Percentiles rank a stretch among this genome's conserved stretches.
Conservation (phyloP, 2,888 invertebrate species). For the Pediacus dermestoides region DNA sequence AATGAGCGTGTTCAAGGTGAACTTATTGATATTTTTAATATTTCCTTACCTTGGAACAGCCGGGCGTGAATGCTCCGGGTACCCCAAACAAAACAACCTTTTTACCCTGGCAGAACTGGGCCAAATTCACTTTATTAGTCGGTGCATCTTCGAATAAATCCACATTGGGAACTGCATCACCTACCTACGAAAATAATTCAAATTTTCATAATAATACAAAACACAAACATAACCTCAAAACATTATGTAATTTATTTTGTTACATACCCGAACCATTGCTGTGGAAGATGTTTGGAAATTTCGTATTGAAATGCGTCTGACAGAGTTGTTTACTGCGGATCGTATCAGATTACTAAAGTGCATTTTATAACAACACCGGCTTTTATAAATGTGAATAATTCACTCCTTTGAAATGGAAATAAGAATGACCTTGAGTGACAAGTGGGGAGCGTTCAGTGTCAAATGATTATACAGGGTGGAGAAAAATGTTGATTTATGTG, state of each 20-base stretch:
- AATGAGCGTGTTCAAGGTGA: background rate
- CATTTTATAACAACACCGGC: conserved; percentile 14
- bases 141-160: conserved; percentile 84
- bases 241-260: conserved; percentile 13
- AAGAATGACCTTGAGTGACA: too few relatives aligned
- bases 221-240: conserved; percentile 9
- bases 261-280: conserved; percentile 17
- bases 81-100: conserved; percentile 87
- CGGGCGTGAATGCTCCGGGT: conserved; percentile 93
- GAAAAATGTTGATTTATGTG: too few relatives aligned
- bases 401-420: too few relatives aligned
- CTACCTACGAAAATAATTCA: conserved; percentile 59
- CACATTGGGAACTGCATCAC: conserved; percentile 73
- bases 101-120: conserved; percentile 69
- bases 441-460: too few relatives aligned
- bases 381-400: too few relatives aligned
- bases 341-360: conserved; percentile 14
- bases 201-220: conserved; percentile 1
- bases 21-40: background rate
- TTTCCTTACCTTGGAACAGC: conserved; percentile 72
- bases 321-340: conserved; percentile 5
- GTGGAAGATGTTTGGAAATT: conserved; percentile 14
- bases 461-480: too few relatives aligned
- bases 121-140: conserved; percentile 78
- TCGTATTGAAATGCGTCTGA: conserved; percentile 9